Conservation (phyloP, 53 echinoderm and acorn worm species). For the Hippasteria phrygiana region DNA sequence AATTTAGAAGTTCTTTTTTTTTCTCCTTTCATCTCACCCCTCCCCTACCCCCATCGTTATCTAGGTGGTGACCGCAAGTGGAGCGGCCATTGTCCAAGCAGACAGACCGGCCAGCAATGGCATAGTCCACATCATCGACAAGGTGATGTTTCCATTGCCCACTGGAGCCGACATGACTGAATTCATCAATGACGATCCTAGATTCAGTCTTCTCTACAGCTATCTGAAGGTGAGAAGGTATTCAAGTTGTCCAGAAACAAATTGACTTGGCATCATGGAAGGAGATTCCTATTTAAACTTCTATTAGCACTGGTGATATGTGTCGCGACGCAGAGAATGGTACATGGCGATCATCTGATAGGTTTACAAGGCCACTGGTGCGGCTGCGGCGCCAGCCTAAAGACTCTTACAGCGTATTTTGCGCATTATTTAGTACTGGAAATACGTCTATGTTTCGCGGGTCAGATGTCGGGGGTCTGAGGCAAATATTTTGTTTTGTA, state of each 20-base stretch:
- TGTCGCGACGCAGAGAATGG: no score
- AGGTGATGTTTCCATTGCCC: slow-evolving; percentile 80
- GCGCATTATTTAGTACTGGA: no score
- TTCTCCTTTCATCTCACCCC: neutral
- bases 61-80: slow-evolving; percentile 63
- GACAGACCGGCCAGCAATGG: slow-evolving; percentile 73
- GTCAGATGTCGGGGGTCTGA: no score
- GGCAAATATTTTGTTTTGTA: no score
- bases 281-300: no score
- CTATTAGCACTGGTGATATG: no score
- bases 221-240: slow-evolving; percentile 56
- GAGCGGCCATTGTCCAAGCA: slow-evolving; percentile 52
- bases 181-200: slow-evolving; percentile 55
- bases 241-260: neutral
- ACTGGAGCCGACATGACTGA: slow-evolving; percentile 68
- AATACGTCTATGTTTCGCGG: no score
- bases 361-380: no score
- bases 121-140: slow-evolving; percentile 77
- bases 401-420: no score
- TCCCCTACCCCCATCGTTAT: neutral
- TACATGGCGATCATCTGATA: no score
- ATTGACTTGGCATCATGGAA: no score
- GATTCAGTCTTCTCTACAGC: slow-evolving; percentile 66
- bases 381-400: no score
- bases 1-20: neutral